Evolutionary conservation across 1,140 invertebrate species (phyloP), one percentile per base, ranked within the genome.

Genomic region (Trachymyrmex septentrionalis): DNA sequence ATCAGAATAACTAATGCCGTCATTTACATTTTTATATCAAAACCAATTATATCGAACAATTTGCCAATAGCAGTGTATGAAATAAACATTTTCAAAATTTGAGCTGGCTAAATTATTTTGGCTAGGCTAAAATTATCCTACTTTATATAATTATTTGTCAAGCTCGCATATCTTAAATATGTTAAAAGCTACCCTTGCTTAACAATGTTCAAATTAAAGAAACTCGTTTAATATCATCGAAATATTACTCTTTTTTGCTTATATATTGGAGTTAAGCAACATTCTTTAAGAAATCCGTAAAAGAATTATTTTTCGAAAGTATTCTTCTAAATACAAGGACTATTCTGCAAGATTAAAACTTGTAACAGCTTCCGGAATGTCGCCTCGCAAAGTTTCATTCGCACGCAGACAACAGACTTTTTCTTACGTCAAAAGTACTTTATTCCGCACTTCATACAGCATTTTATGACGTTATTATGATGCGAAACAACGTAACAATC

Each of bases 401-500:
- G 38, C 24, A 61, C 24, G 21, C 19, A 61, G n/a, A 73, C 21
- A 12, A n/a, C 19, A 38, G 4, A 53, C 24, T 48, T 73, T 61
- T 48, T 48, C 34, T 82, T 82, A 57, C n/a, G 19, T 61, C 67
- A 73, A 82, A 27, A 48, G 24, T 30, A 48, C 69, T 73, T 69
- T 69, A 69, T 69, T 69, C 38, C 24, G n/a, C 55, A 61, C 38
- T 27, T 71, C 27, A 34, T 57, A n/a, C 24, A 30, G 34, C 72
- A 21, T 78, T 66, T 73, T 38, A 55, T 53, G 19, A 27, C 82
- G 27, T 66, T 67, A 78, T 78, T 64, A 64, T 30, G 59, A 27
- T 48, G 34, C 73, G 76, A 61, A 59, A 71, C 76, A 80, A 81
- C 85, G 53, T 16, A 44, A 50, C 59, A 66, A 53, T 24, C 72